Evolutionary conservation across 2,113 vertebrate species (phyloP), one percentile per base, ranked within the genome.

Genomic region (Centropristis striata): DNA sequence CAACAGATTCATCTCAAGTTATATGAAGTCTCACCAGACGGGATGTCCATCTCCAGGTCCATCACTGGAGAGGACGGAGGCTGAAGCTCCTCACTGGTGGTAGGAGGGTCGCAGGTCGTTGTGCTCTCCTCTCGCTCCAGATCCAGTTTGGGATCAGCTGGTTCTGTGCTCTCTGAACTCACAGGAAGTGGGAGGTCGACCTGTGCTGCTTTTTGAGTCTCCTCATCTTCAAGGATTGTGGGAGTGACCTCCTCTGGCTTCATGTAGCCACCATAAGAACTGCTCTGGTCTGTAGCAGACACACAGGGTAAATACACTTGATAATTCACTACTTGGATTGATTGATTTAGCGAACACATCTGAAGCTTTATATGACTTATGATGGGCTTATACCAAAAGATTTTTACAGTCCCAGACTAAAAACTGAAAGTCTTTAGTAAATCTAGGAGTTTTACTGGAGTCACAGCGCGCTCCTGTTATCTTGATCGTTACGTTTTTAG

Each of bases 31-130:
- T 63, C 57, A 99, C 98, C 96, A 85, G 94, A 89, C 15, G 97
- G 97, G 80, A 97, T 96, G 92, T 98, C 98, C 20, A 92, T 94
- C 90, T 99, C 97, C 78, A 98, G 75, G 88, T 99, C 97, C 84
- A 96, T 94, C 89, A 93, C 84, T 41, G 96, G 92, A 42, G 95
- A 91, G 27, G 83, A 93, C 65, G 95, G 95, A 2, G 93, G 28
- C 0, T 79, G 85, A 28, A 64, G 46, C 20, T 75, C 72, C 0
- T 49, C 6, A 46, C 57, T 57, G 71, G 93, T 25, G 72, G 90
- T 90, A 88, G 75, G 93, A 84, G 42, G 93, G 12, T 63, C 61
- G 87, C 50, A 58, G 6, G 28, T 41, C 0, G 46, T 83, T 5
- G 57, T 91, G 60, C 90, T 95, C 14, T 88, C 8, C 95, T 73